Conservation (phyloP, 2,888 invertebrate genomes). For the Tricholauxania praeusta region DNA sequence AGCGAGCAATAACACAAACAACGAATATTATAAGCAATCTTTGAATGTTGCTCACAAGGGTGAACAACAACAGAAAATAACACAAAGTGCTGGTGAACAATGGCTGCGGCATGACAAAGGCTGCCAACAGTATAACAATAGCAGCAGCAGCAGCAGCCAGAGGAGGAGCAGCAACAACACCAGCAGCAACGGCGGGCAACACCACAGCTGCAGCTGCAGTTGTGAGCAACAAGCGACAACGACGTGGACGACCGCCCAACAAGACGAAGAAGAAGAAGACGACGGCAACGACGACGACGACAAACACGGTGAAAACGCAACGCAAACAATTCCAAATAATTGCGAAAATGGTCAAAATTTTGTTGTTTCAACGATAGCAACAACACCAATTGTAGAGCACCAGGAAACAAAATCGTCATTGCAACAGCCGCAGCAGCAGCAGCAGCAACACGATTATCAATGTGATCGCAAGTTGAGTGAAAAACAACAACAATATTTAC, state of each 20-base stretch:
- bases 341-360: constrained; percentile 31
- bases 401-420: constrained; percentile 19
- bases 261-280: constrained; percentile 1
- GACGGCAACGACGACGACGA: constrained; percentile 7
- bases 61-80: constrained; percentile 33
- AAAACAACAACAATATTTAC: constrained; percentile 31
- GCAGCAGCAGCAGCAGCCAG: constrained; percentile 43
- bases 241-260: constrained; percentile 39
- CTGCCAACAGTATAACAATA: constrained; percentile 51
- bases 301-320: not conserved
- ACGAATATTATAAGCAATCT: constrained; percentile 28
- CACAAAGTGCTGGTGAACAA: constrained; percentile 30
- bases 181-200: constrained; percentile 42
- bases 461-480: constrained; percentile 25
- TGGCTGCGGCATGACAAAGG: constrained; percentile 49
- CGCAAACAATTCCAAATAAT: constrained; percentile 33
- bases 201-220: constrained; percentile 49
- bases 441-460: constrained; percentile 37
- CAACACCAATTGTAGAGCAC: constrained; percentile 10
- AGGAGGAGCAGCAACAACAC: constrained; percentile 44
- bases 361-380: constrained; percentile 37
- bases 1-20: constrained; percentile 47
- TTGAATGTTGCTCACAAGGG: constrained; percentile 44
- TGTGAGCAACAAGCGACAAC: constrained; percentile 14
- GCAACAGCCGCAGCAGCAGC: constrained; percentile 25